Evolutionary conservation across 2,888 invertebrate genomes (phyloP).

Genomic region (Malacosoma neustria): DNA sequence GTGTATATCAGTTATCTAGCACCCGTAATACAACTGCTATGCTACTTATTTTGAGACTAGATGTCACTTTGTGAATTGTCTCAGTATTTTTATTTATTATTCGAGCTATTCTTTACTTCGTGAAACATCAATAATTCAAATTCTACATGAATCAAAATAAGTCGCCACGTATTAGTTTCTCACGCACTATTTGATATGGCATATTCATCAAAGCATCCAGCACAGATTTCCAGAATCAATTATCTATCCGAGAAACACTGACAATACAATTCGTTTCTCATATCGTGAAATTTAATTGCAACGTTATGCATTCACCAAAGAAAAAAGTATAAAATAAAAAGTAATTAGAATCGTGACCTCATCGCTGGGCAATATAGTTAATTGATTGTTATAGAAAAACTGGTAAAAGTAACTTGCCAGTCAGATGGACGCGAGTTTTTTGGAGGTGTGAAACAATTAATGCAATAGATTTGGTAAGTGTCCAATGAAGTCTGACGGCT

Average conservation of each 20-base stretch:
- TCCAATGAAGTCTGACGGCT: conserved; percentile 24
- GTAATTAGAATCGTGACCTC: conserved; percentile 36
- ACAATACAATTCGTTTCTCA: conserved; percentile 3
- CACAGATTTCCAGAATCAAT: neutral
- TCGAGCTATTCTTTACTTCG: no score
- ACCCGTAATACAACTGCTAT: no score
- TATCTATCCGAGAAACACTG: neutral
- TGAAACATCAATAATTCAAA: no score
- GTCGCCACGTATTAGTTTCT: no score
- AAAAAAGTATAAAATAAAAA: conserved; percentile 21
- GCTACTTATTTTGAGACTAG: no score
- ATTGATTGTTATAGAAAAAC: conserved; percentile 39
- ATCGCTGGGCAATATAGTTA: conserved; percentile 29
- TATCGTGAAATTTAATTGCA: conserved; percentile 7
- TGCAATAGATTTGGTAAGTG: neutral
- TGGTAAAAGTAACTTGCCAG: conserved; percentile 16
- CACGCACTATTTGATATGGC: neutral
- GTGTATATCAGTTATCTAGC: no score
- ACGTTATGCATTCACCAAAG: conserved; percentile 2
- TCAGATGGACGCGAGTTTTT: neutral
- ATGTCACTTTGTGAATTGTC: no score
- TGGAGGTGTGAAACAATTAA: neutral
- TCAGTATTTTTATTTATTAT: no score
- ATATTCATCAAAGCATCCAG: neutral
- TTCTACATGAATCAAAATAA: no score